These are phyloP conservation scores for Cenopis cana DNA, from an alignment of 2,888 invertebrate species.

Conservation along the genomic window DNA sequence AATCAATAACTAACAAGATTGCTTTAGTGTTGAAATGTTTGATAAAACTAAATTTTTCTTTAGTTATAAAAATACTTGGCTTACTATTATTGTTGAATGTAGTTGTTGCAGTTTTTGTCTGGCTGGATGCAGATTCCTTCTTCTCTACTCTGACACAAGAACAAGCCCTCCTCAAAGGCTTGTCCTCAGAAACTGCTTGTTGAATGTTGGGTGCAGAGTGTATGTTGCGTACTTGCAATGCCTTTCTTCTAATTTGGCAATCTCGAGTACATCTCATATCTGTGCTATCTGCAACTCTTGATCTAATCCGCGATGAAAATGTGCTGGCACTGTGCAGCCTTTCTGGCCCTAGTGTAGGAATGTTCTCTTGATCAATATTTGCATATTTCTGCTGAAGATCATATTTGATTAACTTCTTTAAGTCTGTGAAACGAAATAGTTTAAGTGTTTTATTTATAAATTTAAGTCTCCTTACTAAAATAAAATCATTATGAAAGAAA, in stretches of 20 bases:
- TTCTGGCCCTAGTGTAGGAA: slow-evolving; percentile 65
- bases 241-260: slow-evolving; percentile 56
- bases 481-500: too few species aligned
- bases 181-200: slow-evolving; percentile 55
- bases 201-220: slow-evolving; percentile 71
- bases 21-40: too few species aligned
- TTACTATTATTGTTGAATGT: slow-evolving; percentile 68
- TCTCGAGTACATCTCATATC: slow-evolving; percentile 62
- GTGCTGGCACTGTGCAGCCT: slow-evolving; percentile 79
- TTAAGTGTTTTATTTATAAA: too few species aligned
- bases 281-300: slow-evolving; percentile 59
- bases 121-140: slow-evolving; percentile 59
- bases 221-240: slow-evolving; percentile 54
- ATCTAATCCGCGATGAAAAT: slow-evolving; percentile 74
- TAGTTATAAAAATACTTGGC: slow-evolving; percentile 48
- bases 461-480: too few species aligned
- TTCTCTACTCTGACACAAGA: slow-evolving; percentile 70
- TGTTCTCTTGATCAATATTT: slow-evolving; percentile 54
- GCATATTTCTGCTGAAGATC: slow-evolving; percentile 77
- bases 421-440: slow-evolving; percentile 86
- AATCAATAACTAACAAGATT: too few species aligned
- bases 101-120: slow-evolving; percentile 54
- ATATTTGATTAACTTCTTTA: slow-evolving; percentile 88
- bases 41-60: too few species aligned
- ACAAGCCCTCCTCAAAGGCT: slow-evolving; percentile 65